phyloP scores from a whole-genome alignment of 2,113 vertebrate genomes.

The Zosterops pallidus region DNA sequence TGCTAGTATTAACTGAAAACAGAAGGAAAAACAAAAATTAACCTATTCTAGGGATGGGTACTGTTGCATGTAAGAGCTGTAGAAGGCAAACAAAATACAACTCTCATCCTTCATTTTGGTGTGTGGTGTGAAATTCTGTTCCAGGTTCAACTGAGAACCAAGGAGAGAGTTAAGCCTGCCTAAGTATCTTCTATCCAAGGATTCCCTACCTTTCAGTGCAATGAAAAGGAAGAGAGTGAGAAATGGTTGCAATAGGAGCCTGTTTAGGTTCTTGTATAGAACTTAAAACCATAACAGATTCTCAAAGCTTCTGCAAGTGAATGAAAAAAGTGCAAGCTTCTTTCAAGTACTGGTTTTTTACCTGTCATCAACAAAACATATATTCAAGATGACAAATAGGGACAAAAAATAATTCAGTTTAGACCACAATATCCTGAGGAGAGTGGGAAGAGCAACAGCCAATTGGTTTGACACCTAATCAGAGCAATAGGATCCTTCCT shows the following conservation, averaged over 20 bases:
- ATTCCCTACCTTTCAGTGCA: background rate
- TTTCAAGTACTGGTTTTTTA: background rate
- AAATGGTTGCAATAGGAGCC: background rate
- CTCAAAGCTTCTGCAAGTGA: background rate
- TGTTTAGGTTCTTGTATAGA: background rate
- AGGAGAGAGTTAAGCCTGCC: background rate
- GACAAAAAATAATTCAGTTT: background rate
- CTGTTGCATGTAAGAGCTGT: background rate
- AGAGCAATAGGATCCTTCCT: background rate
- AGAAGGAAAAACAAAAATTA: background rate
- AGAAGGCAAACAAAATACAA: background rate
- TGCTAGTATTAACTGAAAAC: background rate
- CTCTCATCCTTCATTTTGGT: background rate
- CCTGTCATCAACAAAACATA: background rate
- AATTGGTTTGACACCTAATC: background rate
- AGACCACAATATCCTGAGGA: background rate
- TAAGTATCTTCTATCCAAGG: background rate
- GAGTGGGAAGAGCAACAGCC: background rate
- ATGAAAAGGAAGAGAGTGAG: background rate
- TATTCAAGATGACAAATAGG: background rate
- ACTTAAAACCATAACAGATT: background rate
- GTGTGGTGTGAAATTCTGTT: background rate
- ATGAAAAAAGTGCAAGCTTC: background rate
- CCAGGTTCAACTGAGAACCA: background rate
- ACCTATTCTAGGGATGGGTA: background rate